A percentile compares a stretch with the other conserved stretches of the same genome.
These are phyloP conservation scores for Phymatocera aterrima DNA, from an alignment of 2,888 invertebrate species.

Conservation along the genomic window DNA sequence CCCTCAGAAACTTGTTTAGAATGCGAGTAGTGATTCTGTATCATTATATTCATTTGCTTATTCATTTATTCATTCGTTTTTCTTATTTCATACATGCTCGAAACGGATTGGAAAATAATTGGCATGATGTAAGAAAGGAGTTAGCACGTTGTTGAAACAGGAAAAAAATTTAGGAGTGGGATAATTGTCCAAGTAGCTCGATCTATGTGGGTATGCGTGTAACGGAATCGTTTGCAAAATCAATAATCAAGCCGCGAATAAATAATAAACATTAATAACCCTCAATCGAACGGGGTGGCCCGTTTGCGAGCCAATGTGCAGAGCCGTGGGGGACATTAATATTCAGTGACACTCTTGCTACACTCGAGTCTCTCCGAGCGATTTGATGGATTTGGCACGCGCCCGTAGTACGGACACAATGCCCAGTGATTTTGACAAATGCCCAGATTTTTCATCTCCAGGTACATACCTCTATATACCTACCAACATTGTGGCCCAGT, in stretches of 20 bases:
- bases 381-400: constrained; percentile 50
- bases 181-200: not conserved
- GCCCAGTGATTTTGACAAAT: constrained; percentile 49
- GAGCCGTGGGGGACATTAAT: constrained; percentile 44
- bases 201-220: not conserved
- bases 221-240: constrained; percentile 24
- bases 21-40: not conserved
- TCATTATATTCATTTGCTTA: not conserved
- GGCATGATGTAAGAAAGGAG: not conserved
- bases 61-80: not conserved
- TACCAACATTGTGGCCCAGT: constrained; percentile 42
- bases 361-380: constrained; percentile 42
- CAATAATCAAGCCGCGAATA: constrained; percentile 42
- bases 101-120: not conserved
- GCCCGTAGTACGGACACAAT: constrained; percentile 47
- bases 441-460: constrained; percentile 46
- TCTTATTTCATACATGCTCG: not conserved
- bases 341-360: constrained; percentile 48
- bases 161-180: too few species aligned
- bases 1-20: constrained; percentile 18
- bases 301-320: constrained; percentile 23
- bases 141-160: too few species aligned
- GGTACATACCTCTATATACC: constrained; percentile 18
- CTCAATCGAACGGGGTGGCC: constrained; percentile 41
- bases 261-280: constrained; percentile 45